Evolutionary conservation across 1,140 invertebrate species (phyloP).

Genomic region (Drosophila pruinosa): DNA sequence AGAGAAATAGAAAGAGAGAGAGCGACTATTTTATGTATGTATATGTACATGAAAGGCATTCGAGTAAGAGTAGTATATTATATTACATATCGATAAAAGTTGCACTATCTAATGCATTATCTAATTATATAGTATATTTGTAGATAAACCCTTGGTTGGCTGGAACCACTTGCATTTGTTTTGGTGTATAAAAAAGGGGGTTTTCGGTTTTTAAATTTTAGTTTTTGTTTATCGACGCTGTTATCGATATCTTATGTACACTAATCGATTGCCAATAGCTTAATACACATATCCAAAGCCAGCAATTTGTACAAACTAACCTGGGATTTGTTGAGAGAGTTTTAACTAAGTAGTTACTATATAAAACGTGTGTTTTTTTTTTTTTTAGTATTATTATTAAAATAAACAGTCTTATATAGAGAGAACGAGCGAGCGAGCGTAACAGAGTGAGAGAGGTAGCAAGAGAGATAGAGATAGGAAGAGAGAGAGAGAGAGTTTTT

Average conservation of each 20-base stretch:
- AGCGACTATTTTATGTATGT: slow-evolving; percentile 47
- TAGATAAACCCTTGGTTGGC: slow-evolving; percentile 65
- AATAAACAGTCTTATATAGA: slow-evolving; percentile 36
- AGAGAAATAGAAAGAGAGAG: slow-evolving; percentile 8
- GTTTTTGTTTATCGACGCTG: slow-evolving; percentile 38
- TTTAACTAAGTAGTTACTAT: slow-evolving; percentile 20
- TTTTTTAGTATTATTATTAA: slow-evolving; percentile 33
- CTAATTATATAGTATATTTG: slow-evolving; percentile 28
- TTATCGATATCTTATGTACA: slow-evolving; percentile 28
- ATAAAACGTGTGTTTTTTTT: slow-evolving; percentile 29
- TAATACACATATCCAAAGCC: slow-evolving; percentile 35
- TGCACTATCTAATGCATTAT: slow-evolving; percentile 36
- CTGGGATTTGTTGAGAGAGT: slow-evolving; percentile 29
- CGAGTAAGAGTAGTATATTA: slow-evolving; percentile 36
- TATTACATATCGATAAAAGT: slow-evolving; percentile 56
- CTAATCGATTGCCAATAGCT: slow-evolving; percentile 46
- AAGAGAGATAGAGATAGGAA: slow-evolving; percentile 54
- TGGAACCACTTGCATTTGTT: slow-evolving; percentile 62
- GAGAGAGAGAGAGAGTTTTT: slow-evolving; percentile 58
- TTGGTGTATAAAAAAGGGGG: slow-evolving; percentile 26
- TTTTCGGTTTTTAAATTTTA: slow-evolving; percentile 24
- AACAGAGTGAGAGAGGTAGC: slow-evolving; percentile 61
- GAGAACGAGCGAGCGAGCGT: slow-evolving; percentile 41
- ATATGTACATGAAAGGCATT: slow-evolving; percentile 69
- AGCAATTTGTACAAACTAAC: slow-evolving; percentile 56